Evolutionary conservation across 2,888 invertebrate genomes (phyloP), one percentile per base, ranked within the genome.

Genomic region (Noctua janthe): DNA sequence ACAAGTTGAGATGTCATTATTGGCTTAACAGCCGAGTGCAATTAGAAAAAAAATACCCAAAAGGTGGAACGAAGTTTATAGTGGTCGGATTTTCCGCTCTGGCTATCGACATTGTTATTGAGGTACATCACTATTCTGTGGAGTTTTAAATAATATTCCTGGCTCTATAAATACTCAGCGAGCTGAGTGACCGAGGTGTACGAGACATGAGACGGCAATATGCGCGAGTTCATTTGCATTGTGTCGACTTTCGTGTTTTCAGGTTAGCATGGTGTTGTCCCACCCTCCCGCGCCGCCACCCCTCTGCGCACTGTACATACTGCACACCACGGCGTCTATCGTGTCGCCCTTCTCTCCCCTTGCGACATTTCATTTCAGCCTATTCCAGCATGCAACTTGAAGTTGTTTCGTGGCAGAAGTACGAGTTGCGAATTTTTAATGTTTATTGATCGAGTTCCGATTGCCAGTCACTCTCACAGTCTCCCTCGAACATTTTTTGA

Each of bases 101-200:
- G n/a, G 11, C n/a, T 56, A 62, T 74, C 47, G 72, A 69, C 29
- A 59, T 74, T 62, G 11, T 87, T 29, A 71, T 71, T 64, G 74
- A 78, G 56, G 62, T 67, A 85, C 91, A 90, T 85, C 91, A 92
- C 91, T 93, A 92, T 89, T 89, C 89, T 88, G 90, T 91, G 88
- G 90, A 90, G 91, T 92, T 93, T 92, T 92, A 95, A 95, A 95
- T 95, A 95, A 95, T 95, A 96, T 95, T 95, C 94, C 93, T 88
- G 88, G 84, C 75, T 80, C 94, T 96, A 96, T 95, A 94, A 96
- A 96, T 96, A 95, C 62, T 90, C 91, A 89, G 90, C 92, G 92
- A 91, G 91, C 91, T 90, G 92, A 92, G 91, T 91, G 91, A 90
- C 87, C 90, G 91, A 89, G 91, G 91, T 83, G 88, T 80, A 90